phyloP scores from a whole-genome alignment of 1,140 invertebrate genomes.

The Drosophila nebulosa region DNA sequence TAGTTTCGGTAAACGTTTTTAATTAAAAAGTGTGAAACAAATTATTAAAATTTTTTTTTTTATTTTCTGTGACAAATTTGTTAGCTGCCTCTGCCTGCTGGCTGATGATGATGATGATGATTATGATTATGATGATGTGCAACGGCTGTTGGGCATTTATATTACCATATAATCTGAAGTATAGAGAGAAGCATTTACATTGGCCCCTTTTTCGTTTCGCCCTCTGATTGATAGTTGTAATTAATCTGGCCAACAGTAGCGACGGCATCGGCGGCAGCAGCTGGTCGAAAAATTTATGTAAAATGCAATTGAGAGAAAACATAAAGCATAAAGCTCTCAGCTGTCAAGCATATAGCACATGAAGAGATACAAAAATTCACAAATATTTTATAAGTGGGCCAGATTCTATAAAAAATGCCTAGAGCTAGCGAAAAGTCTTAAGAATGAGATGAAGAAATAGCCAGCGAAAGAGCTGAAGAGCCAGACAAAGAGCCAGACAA shows the following conservation, averaged over 20 bases:
- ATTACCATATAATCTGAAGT: slow-evolving; percentile 6
- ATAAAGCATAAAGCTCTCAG: slow-evolving; percentile 9
- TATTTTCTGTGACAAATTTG: slow-evolving; percentile 33
- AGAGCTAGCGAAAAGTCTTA: too few species aligned
- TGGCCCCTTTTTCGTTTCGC: slow-evolving; percentile 26
- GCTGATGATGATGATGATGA: neutral
- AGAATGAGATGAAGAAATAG: too few species aligned
- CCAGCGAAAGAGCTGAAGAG: too few species aligned
- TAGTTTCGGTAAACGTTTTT: slow-evolving; percentile 2
- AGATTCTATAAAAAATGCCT: neutral
- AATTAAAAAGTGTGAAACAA: slow-evolving; percentile 50
- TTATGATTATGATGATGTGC: slow-evolving; percentile 15
- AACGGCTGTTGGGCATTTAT: slow-evolving; percentile 38
- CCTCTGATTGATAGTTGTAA: slow-evolving; percentile 39
- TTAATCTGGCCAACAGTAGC: slow-evolving; percentile 18
- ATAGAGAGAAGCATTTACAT: neutral
- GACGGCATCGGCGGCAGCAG: neutral
- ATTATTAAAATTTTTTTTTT: slow-evolving; percentile 35
- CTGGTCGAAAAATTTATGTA: neutral
- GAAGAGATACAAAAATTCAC: neutral
- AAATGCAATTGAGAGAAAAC: slow-evolving; percentile 11
- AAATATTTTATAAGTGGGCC: neutral
- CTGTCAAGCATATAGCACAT: neutral
- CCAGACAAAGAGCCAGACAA: too few species aligned
- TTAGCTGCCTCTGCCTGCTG: neutral